A percentile compares a stretch with the other conserved stretches of the same genome.
phyloP scores from a whole-genome alignment of 2,113 vertebrate genomes.

The Psammodynastes pulverulentus region DNA sequence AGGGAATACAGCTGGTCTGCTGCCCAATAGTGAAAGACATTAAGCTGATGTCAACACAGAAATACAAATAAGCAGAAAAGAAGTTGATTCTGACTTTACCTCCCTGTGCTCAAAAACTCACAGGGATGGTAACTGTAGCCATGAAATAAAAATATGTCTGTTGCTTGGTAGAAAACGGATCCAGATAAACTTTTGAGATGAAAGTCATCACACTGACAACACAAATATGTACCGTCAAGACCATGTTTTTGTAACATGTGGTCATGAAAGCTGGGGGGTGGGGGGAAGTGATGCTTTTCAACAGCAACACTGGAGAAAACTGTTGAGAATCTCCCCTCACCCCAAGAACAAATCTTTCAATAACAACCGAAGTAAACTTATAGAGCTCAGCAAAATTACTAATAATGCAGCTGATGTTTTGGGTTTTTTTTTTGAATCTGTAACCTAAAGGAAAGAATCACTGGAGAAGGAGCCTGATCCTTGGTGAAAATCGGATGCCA shows the following conservation, averaged over 20 bases:
- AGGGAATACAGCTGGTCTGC: neutral
- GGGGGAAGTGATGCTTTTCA: neutral
- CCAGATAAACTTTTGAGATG: neutral
- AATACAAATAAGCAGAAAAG: neutral
- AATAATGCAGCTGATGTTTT: neutral
- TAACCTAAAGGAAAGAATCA: neutral
- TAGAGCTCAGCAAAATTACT: neutral
- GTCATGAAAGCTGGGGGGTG: neutral
- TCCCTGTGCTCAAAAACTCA: neutral
- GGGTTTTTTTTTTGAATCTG: no score
- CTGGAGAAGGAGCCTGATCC: neutral
- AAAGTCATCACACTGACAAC: neutral
- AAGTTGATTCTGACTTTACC: neutral
- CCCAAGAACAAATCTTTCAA: neutral
- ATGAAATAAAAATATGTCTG: neutral
- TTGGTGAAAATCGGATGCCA: neutral
- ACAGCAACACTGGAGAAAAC: neutral
- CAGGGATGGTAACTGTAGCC: neutral
- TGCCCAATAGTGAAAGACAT: neutral
- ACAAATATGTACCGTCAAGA: neutral
- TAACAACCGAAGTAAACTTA: neutral
- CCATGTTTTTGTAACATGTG: neutral
- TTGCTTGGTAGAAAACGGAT: neutral
- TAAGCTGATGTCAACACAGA: neutral
- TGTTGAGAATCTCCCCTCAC: neutral